These are phyloP conservation scores for Laticauda laticaudata DNA, from an alignment of 2,113 vertebrate genomes.

Conservation along the genomic window DNA sequence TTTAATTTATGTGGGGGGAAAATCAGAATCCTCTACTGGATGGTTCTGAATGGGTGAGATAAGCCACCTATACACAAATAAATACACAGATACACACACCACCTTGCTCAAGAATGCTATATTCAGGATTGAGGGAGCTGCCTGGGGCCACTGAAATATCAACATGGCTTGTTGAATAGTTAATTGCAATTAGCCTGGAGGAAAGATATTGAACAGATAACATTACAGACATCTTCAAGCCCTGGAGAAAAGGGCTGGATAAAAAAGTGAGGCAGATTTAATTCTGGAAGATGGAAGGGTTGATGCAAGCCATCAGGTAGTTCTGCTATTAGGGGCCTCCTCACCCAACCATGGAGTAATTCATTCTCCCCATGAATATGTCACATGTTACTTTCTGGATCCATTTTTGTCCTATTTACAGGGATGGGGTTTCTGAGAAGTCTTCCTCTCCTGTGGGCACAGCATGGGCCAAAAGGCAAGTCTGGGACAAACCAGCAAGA, in stretches of 20 bases:
- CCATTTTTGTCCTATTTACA: neutral
- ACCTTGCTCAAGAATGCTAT: neutral
- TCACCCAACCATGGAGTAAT: conserved; percentile 15
- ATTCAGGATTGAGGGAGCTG: neutral
- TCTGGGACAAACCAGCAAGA: neutral
- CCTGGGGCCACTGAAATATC: neutral
- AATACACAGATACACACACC: neutral
- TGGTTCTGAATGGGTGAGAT: neutral
- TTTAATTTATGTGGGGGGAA: neutral
- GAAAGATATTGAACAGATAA: neutral
- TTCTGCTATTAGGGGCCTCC: conserved; percentile 17
- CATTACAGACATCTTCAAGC: neutral
- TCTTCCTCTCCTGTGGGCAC: neutral
- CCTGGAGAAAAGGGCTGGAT: neutral
- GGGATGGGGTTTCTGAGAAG: neutral
- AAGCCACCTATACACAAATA: neutral
- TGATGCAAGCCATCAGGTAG: neutral
- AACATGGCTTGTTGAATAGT: neutral
- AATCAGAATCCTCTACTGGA: neutral
- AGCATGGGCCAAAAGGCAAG: conserved; percentile 9
- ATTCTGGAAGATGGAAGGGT: neutral
- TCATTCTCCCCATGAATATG: conserved; percentile 26
- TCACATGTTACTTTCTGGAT: conserved; percentile 15
- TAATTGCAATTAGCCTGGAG: neutral
- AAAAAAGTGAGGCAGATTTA: neutral